Evolutionary conservation across 2,888 invertebrate genomes (phyloP), one percentile per base, ranked within the genome.

Genomic region (Acanthopleura granulata): DNA sequence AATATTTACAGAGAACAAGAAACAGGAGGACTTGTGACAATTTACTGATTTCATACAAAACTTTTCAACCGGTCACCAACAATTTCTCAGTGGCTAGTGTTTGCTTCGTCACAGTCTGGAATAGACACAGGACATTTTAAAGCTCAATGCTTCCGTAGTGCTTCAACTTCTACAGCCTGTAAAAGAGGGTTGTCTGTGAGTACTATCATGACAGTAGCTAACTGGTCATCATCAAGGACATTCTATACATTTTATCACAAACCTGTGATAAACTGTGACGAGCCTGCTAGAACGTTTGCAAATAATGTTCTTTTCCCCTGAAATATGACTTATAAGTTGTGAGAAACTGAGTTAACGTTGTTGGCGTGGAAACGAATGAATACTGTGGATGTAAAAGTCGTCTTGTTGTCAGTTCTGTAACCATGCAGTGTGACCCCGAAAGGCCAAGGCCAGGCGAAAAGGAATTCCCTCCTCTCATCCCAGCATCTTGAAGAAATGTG

Each of bases 341-440:
- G 40, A 40, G 40, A 9, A 40, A 40, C 9, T 40, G 40, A 40
- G 40, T 40, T 9, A 40, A 40, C 40, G 9, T 40, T 40, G 40
- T 3, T 40, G 40, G 4, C 3, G 40, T 40, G 9, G 9, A 40
- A 40, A 9, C 9, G 40, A 40, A 40, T 40, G 40, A 50, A 18
- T 49, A 49, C 15, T 77, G 76, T 71, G 1, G 27, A 16, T 72
- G 14, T 62, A 49, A n/a, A 27, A 30, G 25, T 25, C 49, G 25
- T 66, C 25, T 49, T 25, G 14, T 18, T 22, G 40, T 29, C 9
- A 74, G 40, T 40, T 40, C 40, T 40, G 3, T 40, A 40, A 40
- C 3, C 40, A 40, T 40, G 9, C 40, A 40, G 40, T 40, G 40
- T 40, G 40, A 40, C 40, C 40, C 40, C 9, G 40, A 40, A 40